Percentiles rank a stretch among this genome's conserved stretches.
Evolutionary conservation across 2,113 vertebrate genomes (phyloP).

Genomic region (Serilophus lunatus): DNA sequence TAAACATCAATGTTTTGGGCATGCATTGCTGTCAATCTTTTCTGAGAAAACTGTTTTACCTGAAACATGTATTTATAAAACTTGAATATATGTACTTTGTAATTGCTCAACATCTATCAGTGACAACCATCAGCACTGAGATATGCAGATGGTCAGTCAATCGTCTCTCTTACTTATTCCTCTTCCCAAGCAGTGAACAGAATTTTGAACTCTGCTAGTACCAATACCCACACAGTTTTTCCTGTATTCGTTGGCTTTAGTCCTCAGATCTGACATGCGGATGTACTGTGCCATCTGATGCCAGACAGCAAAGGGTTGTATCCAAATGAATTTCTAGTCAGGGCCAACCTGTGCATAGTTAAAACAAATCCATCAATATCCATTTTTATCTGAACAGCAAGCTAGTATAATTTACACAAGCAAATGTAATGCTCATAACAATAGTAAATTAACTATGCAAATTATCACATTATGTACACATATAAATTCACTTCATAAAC

Average conservation of each 20-base stretch:
- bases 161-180: neutral
- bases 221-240: neutral
- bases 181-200: neutral
- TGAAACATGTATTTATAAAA: neutral
- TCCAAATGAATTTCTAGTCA: neutral
- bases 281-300: neutral
- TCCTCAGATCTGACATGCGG: neutral
- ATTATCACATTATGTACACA: slow-evolving; percentile 14
- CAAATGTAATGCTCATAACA: slow-evolving; percentile 1
- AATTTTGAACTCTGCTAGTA: neutral
- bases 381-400: slow-evolving; percentile 36
- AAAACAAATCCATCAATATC: slow-evolving; percentile 26
- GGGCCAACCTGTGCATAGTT: neutral
- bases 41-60: neutral
- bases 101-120: neutral
- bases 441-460: slow-evolving; percentile 35
- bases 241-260: neutral
- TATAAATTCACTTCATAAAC: slow-evolving; percentile 32
- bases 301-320: neutral
- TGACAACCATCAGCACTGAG: neutral
- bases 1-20: neutral
- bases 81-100: neutral
- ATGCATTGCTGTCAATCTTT: neutral
- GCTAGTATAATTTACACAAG: slow-evolving; percentile 18
- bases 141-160: neutral